Percentiles rank a stretch among this genome's conserved stretches.
phyloP scores from a whole-genome alignment of 2,113 vertebrate genomes.

The Nerophis ophidion region DNA sequence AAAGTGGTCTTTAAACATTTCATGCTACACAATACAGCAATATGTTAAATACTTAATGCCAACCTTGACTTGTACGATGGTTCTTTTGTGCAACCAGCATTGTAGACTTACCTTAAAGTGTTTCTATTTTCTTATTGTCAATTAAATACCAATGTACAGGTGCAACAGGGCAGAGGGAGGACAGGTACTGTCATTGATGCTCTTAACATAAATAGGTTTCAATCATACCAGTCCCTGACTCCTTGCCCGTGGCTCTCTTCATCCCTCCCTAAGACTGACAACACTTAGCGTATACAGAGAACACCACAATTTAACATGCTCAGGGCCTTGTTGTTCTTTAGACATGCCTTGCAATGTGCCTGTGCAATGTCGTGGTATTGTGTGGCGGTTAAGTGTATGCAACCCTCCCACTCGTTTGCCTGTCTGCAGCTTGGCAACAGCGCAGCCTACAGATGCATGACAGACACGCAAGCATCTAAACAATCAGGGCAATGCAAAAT shows the following conservation, averaged over 20 bases:
- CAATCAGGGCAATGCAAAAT: conserved; percentile 51
- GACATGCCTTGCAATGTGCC: conserved; percentile 62
- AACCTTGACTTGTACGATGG: conserved; percentile 17
- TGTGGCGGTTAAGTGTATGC: conserved; percentile 31
- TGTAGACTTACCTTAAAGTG: conserved; percentile 67
- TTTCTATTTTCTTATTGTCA: conserved; percentile 24
- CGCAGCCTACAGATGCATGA: conserved; percentile 56
- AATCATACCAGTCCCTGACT: conserved; percentile 30
- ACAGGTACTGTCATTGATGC: conserved; percentile 18
- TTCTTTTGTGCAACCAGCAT: conserved; percentile 70
- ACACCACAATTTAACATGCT: conserved; percentile 66
- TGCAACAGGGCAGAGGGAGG: conserved; percentile 43
- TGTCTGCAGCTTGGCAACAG: conserved; percentile 34
- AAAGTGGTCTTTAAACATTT: conserved; percentile 21
- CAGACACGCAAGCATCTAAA: conserved; percentile 57
- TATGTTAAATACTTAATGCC: conserved; percentile 9
- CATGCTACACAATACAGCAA: conserved; percentile 59
- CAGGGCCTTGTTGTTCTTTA: conserved; percentile 37
- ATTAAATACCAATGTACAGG: conserved; percentile 21
- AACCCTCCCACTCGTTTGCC: conserved; percentile 32
- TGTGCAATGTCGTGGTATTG: conserved; percentile 39
- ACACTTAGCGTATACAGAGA: conserved; percentile 37
- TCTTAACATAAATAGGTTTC: conserved; percentile 19
- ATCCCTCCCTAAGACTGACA: conserved; percentile 50
- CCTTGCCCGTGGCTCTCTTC: conserved; percentile 22